phyloP scores from a whole-genome alignment of 53 echinoderm and acorn worm species.

The Arbacia lixula region DNA sequence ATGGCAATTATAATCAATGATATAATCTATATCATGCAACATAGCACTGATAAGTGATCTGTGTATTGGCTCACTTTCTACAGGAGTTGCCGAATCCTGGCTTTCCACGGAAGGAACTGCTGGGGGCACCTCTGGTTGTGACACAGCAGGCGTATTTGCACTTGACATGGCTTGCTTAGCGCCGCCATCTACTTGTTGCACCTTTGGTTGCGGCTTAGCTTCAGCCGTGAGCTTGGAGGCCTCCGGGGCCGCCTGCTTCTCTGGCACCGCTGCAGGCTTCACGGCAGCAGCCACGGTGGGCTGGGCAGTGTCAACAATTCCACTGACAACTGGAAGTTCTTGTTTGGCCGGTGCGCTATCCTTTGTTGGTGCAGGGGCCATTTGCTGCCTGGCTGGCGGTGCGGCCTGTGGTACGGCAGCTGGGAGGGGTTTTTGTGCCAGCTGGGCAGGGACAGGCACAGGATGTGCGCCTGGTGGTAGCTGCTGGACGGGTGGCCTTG shows the following conservation, averaged over 20 bases:
- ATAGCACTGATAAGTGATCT: no score
- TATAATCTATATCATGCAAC: no score
- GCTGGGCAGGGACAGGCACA: background rate
- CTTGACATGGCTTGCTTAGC: background rate
- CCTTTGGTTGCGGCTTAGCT: background rate
- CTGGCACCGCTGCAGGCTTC: background rate
- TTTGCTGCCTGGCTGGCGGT: slow-evolving; percentile 28
- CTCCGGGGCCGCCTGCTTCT: background rate
- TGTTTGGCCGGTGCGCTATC: slow-evolving; percentile 1
- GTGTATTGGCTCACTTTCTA: slow-evolving; percentile 14
- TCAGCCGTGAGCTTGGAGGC: background rate
- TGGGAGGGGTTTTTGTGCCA: slow-evolving; percentile 11
- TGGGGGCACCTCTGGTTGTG: slow-evolving; percentile 19
- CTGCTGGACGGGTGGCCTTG: background rate
- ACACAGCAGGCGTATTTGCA: slow-evolving; percentile 39
- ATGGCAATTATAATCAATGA: no score
- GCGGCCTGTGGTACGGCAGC: background rate
- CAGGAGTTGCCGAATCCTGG: background rate
- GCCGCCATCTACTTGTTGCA: background rate
- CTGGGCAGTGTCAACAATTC: background rate
- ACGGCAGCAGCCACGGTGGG: background rate
- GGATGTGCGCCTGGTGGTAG: background rate
- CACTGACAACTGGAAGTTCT: slow-evolving; percentile 10
- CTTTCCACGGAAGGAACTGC: slow-evolving; percentile 13
- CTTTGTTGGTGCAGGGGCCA: background rate